These are phyloP conservation scores for Ataeniobius toweri DNA, from an alignment of 2,797 vertebrate species.

Conservation along the genomic window DNA sequence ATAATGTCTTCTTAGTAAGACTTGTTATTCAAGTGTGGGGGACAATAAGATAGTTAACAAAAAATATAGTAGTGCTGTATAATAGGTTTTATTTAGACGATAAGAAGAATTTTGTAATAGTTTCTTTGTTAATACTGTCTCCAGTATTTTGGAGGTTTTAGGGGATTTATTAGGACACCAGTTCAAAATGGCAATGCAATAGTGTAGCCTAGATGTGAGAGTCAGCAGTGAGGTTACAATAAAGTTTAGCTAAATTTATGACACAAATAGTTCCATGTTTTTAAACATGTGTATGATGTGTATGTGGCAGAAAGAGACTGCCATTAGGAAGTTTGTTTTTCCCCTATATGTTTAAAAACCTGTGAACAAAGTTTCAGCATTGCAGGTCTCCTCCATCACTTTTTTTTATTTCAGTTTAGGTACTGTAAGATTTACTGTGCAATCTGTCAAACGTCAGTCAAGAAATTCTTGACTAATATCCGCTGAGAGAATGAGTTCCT, in stretches of 20 bases:
- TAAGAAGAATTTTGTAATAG: too few species aligned
- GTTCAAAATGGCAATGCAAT: too few species aligned
- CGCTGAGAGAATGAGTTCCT: slow-evolving; percentile 46
- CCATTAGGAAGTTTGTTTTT: slow-evolving; percentile 10
- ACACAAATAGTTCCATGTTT: not conserved
- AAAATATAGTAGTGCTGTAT: too few species aligned
- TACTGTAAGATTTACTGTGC: slow-evolving; percentile 33
- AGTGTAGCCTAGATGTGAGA: too few species aligned
- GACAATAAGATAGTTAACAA: too few species aligned
- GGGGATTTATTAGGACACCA: too few species aligned
- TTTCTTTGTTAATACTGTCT: too few species aligned
- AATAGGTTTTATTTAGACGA: too few species aligned
- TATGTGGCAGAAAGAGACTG: not conserved
- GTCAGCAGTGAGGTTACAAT: not conserved
- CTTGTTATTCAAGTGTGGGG: too few species aligned
- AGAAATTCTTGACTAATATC: slow-evolving; percentile 31
- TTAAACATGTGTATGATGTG: not conserved
- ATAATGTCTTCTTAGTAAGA: too few species aligned
- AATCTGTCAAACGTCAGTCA: slow-evolving; percentile 37
- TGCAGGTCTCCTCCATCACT: slow-evolving; percentile 17
- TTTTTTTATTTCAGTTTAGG: slow-evolving; percentile 51
- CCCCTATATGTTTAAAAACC: slow-evolving; percentile 38
- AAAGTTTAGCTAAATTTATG: not conserved
- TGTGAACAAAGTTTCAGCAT: slow-evolving; percentile 30
- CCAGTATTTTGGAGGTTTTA: too few species aligned